Evolutionary conservation across 2,113 vertebrate species (phyloP).

Genomic region (Alces alces): DNA sequence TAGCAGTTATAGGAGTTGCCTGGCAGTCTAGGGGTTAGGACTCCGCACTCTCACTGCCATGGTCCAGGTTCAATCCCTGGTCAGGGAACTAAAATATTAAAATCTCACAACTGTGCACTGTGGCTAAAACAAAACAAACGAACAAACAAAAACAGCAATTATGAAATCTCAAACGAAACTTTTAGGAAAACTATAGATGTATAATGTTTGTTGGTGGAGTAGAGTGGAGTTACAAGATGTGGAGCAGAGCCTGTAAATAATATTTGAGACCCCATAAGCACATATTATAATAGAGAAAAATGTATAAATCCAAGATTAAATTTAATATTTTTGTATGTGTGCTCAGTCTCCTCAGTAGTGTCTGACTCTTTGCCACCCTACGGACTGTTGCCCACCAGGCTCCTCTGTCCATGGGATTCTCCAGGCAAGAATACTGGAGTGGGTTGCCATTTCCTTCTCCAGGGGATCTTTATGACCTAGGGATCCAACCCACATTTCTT

Average conservation of each 20-base stretch:
- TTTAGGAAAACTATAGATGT: neutral
- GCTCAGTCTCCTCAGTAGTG: neutral
- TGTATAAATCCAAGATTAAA: neutral
- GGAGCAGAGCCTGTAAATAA: neutral
- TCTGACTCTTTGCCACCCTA: neutral
- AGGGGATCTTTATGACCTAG: neutral
- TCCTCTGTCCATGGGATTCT: neutral
- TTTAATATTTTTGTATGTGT: neutral
- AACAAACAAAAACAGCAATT: neutral
- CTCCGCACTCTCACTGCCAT: fast-evolving
- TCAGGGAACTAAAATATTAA: neutral
- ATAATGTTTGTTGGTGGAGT: neutral
- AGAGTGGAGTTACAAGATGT: neutral
- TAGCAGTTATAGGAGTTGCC: neutral
- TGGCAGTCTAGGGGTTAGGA: neutral
- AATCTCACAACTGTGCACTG: neutral
- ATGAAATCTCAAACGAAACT: neutral
- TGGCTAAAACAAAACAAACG: neutral
- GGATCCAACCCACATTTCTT: neutral
- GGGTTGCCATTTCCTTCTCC: neutral
- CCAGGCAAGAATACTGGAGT: neutral
- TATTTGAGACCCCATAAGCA: neutral
- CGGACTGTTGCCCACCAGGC: neutral
- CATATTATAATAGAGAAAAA: neutral
- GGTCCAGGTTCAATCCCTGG: neutral